Evolutionary conservation across 2,888 invertebrate species (phyloP), one percentile per base, ranked within the genome.

Genomic region (Candidula unifasciata): DNA sequence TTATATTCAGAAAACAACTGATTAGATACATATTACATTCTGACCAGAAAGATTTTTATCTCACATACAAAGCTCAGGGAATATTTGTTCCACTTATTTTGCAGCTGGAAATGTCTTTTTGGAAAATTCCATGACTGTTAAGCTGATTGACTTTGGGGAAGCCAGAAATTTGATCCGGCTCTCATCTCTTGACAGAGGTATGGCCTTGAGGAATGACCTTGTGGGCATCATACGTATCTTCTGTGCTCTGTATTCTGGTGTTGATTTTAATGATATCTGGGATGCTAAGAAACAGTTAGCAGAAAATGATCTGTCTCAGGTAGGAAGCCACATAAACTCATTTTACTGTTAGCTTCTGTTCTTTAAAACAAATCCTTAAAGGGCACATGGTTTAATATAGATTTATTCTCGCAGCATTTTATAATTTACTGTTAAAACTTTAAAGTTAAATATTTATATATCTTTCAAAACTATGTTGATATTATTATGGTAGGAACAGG

Each of bases 31-130:
- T 44, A 13, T 13, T 44, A 44, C 44, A 44, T 44, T 44, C 44
- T 44, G 44, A 13, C 44, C 13, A 13, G 8, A 44, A 13, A 44
- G 44, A 44, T 44, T 1, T 44, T 44, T 44, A 10, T 6, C 13
- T 44, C 13, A 8, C 27, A n/a, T 6, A 6, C 5, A 68, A 27
- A 27, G 68, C n/a, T 68, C 30, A 30, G 8, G 16, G 8, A 10
- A n/a, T 5, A 10, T 54, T 18, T 30, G 30, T 74, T 8, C 30
- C 8, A 5, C 30, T 54, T 3, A 1, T 69, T 8, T 69, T 57
- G 30, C 83, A 91, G 91, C 86, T 85, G 90, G 90, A 10, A 91
- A 91, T 84, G 86, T 90, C 1, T 89, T 90, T 88, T 18, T 90
- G 10, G 88, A 89, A 35, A 79, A 81, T 2, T 64, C 83, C 6